Evolutionary conservation across 2,888 invertebrate species (phyloP).

Genomic region (Choreutis nemorana): DNA sequence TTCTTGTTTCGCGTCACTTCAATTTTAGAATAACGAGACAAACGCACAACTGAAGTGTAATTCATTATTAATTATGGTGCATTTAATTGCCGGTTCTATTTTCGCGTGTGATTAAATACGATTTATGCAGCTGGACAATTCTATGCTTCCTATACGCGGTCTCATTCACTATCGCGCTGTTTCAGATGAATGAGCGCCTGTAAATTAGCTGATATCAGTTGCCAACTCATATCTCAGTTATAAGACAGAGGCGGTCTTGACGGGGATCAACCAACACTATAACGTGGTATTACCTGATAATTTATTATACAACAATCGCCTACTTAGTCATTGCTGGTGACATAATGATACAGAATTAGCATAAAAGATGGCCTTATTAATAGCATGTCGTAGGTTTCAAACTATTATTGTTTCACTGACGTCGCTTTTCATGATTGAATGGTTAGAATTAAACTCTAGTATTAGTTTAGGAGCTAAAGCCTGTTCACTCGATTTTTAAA

Average conservation of each 20-base stretch:
- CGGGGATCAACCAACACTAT: constrained; percentile 47
- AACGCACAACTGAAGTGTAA: too few relatives aligned
- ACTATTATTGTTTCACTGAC: too few relatives aligned
- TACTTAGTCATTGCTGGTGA: constrained; percentile 42
- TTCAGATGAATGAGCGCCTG: constrained; percentile 52
- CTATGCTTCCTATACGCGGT: constrained; percentile 29
- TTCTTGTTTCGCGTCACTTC: too few relatives aligned
- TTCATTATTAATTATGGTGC: constrained; percentile 29
- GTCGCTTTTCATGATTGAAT: too few relatives aligned
- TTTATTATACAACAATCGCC: constrained; percentile 42
- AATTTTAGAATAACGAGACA: too few relatives aligned
- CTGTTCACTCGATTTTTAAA: too few relatives aligned
- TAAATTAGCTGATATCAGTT: constrained; percentile 52
- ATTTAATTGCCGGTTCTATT: constrained; percentile 34
- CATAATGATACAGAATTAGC: constrained; percentile 30
- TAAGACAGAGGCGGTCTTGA: constrained; percentile 40
- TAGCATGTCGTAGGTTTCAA: too few relatives aligned
- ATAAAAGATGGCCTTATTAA: not conserved
- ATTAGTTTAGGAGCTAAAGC: too few relatives aligned
- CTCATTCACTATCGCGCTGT: constrained; percentile 48
- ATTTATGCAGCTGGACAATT: constrained; percentile 31
- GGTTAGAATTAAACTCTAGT: too few relatives aligned
- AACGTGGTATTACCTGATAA: constrained; percentile 45
- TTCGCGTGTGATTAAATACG: constrained; percentile 38
- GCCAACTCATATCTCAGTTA: constrained; percentile 55